Evolutionary conservation across 1,140 invertebrate genomes (phyloP), one percentile per base, ranked within the genome.

Genomic region (Dinoponera quadriceps): DNA sequence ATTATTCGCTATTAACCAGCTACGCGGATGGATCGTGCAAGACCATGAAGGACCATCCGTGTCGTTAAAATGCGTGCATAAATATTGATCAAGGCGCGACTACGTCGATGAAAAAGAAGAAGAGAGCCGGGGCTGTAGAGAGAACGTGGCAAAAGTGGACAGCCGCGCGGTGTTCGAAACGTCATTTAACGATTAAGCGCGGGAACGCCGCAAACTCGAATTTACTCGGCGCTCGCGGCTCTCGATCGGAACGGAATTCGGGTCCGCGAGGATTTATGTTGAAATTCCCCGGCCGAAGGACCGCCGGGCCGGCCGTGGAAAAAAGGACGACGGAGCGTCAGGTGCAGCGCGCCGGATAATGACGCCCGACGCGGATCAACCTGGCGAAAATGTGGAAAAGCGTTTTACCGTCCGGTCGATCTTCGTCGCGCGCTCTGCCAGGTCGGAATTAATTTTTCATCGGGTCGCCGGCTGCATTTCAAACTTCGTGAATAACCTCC

Each of bases 181-280:
- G 78, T 84, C 89, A 87, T 90, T 90, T 90, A 90, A 88, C 88
- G 86, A 90, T 90, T 90, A 90, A 54, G 57, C 85, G 80, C 83
- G 68, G 59, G 60, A 80, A 85, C 54, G 80, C 59, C 73, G 85
- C 88, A 90, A 44, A 90, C 88, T 90, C 84, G 84, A 88, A 90
- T 90, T 89, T 86, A 89, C 86, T 83, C 78, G 80, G 73, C 62
- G 57, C 85, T 84, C 83, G 71, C 66, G 88, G 74, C 60, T 62
- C 68, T 87, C 77, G 82, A 84, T 72, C 73, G 72, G 62, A 66
- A 22, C 65, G 60, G 69, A 72, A 63, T 65, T 69, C 63, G 29
- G 33, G 71, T 51, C 55, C 5, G 29, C 3, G 82, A 71, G 49
- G 75, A 82, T 87, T 85, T 86, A 86, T 86, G 54, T 69, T 48